Base-by-base conservation (phyloP, 2,113 vertebrate species). In the Mustela lutreola region DNA sequence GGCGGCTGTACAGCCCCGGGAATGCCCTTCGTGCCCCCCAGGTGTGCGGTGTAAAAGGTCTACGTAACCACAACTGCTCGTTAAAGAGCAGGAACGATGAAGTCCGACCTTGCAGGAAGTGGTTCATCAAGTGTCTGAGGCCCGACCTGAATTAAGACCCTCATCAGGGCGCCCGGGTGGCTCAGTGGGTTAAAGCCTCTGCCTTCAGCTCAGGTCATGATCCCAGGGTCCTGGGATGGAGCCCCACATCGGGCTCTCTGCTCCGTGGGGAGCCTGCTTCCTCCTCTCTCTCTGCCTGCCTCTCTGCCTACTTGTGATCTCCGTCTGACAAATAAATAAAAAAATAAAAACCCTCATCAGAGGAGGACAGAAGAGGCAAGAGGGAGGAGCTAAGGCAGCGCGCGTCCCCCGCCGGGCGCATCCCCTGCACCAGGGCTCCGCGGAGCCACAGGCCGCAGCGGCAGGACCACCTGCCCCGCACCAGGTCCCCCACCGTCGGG, bases 1-100 rank as follows among this genome's bases (percentile, higher is more conserved):
- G 53, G 21, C 3, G 4, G 33, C 11, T 21, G 10, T 36, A 45
- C 26, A 15, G 22, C 0, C 4, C 2, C 1, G 1, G 42, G 45
- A 58, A 26, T 11, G 53, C 33, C 10, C 87, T 89, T 18, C 45
- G 11, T 7, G 21, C 58, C 45, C 6, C 6, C 0, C 12, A 65
- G 12, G 9, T 5, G 33, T 14, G 7, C 1, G 8, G 1, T 50
- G 10, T 63, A 19, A n/a, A 50, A 3, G 4, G 88, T 31, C 21
- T 63, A 28, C 12, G n/a, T 48, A 14, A 36, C 21, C 53, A 76
- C 31, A 42, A 50, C 19, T 18, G 48, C 36, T 56, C 67, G 19
- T 56, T 39, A 56, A 56, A 67, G 18, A 33, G 18, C 36, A 58
- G 11, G 75, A 71, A 87, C 42, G 24, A 26, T 0, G 45, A 60